Evolutionary conservation across 2,888 invertebrate genomes (phyloP), one percentile per base, ranked within the genome.

Genomic region (Azorinus chamasolen): DNA sequence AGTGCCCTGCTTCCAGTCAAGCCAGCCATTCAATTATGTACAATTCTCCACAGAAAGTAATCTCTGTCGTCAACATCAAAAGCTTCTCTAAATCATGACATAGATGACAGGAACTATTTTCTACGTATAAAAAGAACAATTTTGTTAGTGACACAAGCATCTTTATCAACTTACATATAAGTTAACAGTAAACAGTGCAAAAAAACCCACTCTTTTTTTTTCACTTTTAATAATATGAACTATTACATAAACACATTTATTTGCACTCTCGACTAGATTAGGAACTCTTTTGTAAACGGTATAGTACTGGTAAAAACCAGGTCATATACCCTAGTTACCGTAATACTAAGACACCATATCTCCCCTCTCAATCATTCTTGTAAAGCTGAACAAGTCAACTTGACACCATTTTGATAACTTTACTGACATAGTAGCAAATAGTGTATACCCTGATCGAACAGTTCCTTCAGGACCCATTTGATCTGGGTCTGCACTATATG

Each of bases 111-210:
- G n/a, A 46, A 48, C 10, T 18, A 18, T 37, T 37, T 12, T 25
- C 12, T 32, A 25, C 32, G 24, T 45, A 45, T n/a, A 45, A 32
- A 20, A n/a, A 50, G 20, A 27, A 25, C 22, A 32, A 22, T 45
- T n/a, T 45, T 24, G 43, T 58, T 58, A 45, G 18, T 54, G 37
- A 25, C 4, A 54, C n/a, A 32, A 32, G 54, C 37, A 54, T 5
- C n/a, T 27, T 16, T 54, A n/a, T 32, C 54, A 54, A 32, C 45
- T 45, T 45, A 27, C 53, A 53, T 24, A 53, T n/a, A 14, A 27
- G n/a, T 3, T 24, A 43, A 58, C 58, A 58, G 58, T 27, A 58
- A n/a, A 58, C 27, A 58, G 27, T 58, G 46, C 32, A 45, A 46
- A 57, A 58, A 58, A 27, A 25, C 25, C 24, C 32, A 32, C 10